Evolutionary conservation across 2,797 vertebrate species (phyloP).

Genomic region (Cercopithecus hamlyni): DNA sequence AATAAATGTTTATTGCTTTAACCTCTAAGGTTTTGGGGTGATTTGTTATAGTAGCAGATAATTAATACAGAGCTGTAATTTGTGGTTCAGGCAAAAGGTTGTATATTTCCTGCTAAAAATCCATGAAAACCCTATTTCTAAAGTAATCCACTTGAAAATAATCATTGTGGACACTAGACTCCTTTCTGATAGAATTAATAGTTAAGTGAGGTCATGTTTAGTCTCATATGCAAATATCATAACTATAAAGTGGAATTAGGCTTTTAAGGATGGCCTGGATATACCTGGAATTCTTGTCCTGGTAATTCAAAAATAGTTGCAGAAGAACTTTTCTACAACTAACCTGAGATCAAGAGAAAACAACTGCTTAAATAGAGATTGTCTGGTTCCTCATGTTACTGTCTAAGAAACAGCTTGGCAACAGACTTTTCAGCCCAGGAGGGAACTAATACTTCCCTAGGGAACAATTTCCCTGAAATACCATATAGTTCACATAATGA

Average conservation of each 20-base stretch:
- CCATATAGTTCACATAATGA: background rate
- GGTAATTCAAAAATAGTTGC: conserved; percentile 17
- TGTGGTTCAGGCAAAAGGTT: conserved; percentile 8
- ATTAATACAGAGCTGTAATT: background rate
- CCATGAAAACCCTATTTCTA: conserved; percentile 12
- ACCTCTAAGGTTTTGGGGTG: background rate
- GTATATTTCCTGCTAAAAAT: background rate
- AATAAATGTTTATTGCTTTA: background rate
- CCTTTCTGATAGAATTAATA: conserved; percentile 28
- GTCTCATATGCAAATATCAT: background rate
- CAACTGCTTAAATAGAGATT: conserved; percentile 8
- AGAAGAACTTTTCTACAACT: conserved; percentile 1
- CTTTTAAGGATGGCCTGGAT: conserved; percentile 1
- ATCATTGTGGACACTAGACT: background rate
- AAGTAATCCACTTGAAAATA: background rate
- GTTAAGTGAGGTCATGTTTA: background rate
- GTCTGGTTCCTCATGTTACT: background rate
- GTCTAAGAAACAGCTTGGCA: background rate
- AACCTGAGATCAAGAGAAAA: conserved; percentile 17
- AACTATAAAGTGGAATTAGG: background rate
- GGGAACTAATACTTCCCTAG: background rate
- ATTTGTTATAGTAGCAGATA: background rate
- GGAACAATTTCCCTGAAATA: conserved; percentile 8
- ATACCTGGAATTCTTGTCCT: conserved; percentile 40
- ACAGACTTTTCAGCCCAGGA: background rate